Percentiles rank a stretch among this genome's conserved stretches.
Evolutionary conservation across 2,888 invertebrate species (phyloP).

Genomic region (Rutpela maculata): DNA sequence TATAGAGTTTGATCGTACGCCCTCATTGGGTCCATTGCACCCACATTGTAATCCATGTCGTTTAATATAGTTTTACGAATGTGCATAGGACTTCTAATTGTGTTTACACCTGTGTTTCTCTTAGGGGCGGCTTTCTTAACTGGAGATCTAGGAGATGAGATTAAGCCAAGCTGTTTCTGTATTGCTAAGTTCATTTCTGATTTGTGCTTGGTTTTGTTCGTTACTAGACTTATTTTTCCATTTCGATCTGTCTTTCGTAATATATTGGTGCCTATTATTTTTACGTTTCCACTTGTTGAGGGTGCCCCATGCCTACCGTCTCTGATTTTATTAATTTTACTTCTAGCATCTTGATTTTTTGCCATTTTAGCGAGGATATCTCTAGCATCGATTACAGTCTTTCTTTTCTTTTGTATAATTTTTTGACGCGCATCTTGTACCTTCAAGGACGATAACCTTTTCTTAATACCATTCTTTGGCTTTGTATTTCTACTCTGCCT

Average conservation of each 20-base stretch:
- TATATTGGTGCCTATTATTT: conserved; percentile 73
- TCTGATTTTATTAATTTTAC: conserved; percentile 82
- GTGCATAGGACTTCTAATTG: conserved; percentile 35
- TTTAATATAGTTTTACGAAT: conserved; percentile 68
- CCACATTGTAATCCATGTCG: conserved; percentile 59
- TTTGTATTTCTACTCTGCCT: conserved; percentile 42
- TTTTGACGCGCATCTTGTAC: conserved; percentile 84
- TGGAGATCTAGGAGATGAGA: conserved; percentile 51
- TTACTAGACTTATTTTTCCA: conserved; percentile 75
- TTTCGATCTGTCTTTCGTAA: conserved; percentile 75
- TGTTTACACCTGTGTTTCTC: conserved; percentile 52
- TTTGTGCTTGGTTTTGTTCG: conserved; percentile 72
- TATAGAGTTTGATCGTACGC: conserved; percentile 59
- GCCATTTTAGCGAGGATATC: conserved; percentile 87
- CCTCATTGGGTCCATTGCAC: conserved; percentile 50
- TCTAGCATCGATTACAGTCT: conserved; percentile 85
- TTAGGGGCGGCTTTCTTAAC: conserved; percentile 50
- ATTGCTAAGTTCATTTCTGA: conserved; percentile 70
- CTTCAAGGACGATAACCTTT: conserved; percentile 61
- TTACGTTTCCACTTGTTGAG: conserved; percentile 67
- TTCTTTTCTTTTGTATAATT: conserved; percentile 86
- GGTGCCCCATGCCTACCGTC: conserved; percentile 76
- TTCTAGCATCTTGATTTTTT: conserved; percentile 84
- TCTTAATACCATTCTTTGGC: conserved; percentile 48
- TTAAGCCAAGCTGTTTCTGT: conserved; percentile 70